Evolutionary conservation across 2,888 invertebrate species (phyloP), one percentile per base, ranked within the genome.

Genomic region (Capitulum mitella): DNA sequence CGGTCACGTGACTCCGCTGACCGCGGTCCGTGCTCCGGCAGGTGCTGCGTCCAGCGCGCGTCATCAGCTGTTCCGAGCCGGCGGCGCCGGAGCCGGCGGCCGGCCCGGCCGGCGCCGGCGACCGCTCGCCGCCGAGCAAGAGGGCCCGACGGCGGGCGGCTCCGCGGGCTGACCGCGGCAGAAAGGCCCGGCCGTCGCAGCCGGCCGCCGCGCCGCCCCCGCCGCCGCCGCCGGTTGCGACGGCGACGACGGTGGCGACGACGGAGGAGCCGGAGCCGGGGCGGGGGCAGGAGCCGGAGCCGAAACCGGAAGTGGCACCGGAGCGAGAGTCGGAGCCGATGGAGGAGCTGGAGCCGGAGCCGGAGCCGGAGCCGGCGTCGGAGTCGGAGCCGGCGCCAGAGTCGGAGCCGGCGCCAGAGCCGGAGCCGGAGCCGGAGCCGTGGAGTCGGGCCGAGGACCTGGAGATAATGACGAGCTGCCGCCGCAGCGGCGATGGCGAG

Each of bases 31-130:
- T n/a, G n/a, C 5, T 10, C 10, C 29, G 14, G 61, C 76, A 76
- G 76, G 76, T 76, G 46, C 32, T 76, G 76, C 43, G 76, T 3
- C 76, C 76, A 32, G 76, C 76, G 29, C 70, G 70, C 3, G 40
- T 70, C 26, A 40, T 70, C 70, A 40, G 40, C 40, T 40, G 37
- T 26, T 70, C 70, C 19, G 64, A 64, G 64, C 40, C 70, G 10
- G 34, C 34, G 3, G 64, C 32, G 58, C 1, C 58, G 10, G 16
- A 6, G 10, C 51, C 16, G 29, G 58, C 58, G 12, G 32, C 64
- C 34, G 32, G 19, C 34, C 16, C 19, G 5, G 22, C 70, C 26
- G 37, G 26, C 70, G 32, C 29, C 37, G 12, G 58, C 8, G 29
- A 58, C 58, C 2, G n/a, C 37, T 40, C 70, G 16, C 70, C 70